Evolutionary conservation across 2,888 invertebrate genomes (phyloP).

Genomic region (Diplolepis rosae): DNA sequence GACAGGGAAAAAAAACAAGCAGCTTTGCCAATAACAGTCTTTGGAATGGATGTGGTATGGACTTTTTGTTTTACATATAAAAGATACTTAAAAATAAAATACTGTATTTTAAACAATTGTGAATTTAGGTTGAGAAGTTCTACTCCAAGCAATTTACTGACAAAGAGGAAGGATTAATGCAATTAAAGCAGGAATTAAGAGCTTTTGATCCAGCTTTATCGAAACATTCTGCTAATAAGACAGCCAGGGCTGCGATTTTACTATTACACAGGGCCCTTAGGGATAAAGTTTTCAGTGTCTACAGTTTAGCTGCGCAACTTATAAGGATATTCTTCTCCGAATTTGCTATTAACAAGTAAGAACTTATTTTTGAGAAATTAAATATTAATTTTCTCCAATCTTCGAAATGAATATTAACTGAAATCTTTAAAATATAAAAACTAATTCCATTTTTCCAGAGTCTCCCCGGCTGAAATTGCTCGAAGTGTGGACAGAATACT

Average conservation of each 20-base stretch:
- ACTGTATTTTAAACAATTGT: neutral
- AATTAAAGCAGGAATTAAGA: slow-evolving; percentile 78
- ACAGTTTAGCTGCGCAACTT: slow-evolving; percentile 88
- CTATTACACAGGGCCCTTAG: slow-evolving; percentile 86
- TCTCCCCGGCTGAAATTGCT: slow-evolving; percentile 87
- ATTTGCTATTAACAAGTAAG: slow-evolving; percentile 86
- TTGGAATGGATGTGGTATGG: slow-evolving; percentile 88
- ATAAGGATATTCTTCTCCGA: slow-evolving; percentile 87
- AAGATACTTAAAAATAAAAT: slow-evolving; percentile 13
- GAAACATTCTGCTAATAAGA: slow-evolving; percentile 82
- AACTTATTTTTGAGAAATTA: slow-evolving; percentile 1
- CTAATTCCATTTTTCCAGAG: slow-evolving; percentile 76
- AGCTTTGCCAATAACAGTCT: slow-evolving; percentile 91
- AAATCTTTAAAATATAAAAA: neutral
- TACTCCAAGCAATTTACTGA: slow-evolving; percentile 93
- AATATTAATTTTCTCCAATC: slow-evolving; percentile 2
- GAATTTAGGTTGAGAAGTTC: slow-evolving; percentile 86
- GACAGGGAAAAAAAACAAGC: slow-evolving; percentile 91
- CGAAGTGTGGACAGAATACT: slow-evolving; percentile 88
- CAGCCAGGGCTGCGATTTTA: slow-evolving; percentile 86
- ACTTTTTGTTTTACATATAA: neutral
- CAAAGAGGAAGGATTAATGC: slow-evolving; percentile 89
- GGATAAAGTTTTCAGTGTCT: slow-evolving; percentile 92
- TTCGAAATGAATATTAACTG: neutral
- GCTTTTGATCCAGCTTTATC: slow-evolving; percentile 71